A percentile compares a stretch with the other conserved stretches of the same genome.
These are phyloP conservation scores for Escarpia spicata DNA, from an alignment of 2,888 invertebrate genomes.

Conservation along the genomic window DNA sequence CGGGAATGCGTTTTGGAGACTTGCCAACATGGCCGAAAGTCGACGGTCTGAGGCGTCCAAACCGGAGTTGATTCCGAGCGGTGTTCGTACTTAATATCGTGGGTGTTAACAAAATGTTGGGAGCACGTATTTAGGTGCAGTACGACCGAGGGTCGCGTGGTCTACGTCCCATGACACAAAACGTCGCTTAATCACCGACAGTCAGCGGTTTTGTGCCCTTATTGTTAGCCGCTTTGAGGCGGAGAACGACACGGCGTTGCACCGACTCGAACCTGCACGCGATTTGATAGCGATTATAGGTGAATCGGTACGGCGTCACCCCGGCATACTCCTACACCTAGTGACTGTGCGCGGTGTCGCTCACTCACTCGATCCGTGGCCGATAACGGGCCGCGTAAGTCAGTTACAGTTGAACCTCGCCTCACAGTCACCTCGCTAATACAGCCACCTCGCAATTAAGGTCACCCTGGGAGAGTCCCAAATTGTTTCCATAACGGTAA, in stretches of 20 bases:
- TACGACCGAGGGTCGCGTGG: not conserved
- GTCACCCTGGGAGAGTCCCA: too few species aligned
- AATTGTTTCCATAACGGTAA: too few species aligned
- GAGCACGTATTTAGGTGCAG: not conserved
- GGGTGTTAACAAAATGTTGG: not conserved
- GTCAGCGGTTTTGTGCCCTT: not conserved
- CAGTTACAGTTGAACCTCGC: too few species aligned
- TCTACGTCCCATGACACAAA: not conserved
- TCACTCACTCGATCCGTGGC: not conserved
- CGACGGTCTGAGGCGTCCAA: too few species aligned
- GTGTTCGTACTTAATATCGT: not conserved
- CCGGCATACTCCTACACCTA: not conserved
- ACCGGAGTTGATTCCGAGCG: not conserved
- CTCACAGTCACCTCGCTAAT: too few species aligned
- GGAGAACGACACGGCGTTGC: not conserved
- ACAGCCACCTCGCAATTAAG: too few species aligned
- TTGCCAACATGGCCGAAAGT: too few species aligned
- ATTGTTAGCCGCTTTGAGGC: not conserved
- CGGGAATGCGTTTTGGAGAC: too few species aligned
- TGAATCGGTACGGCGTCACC: not conserved
- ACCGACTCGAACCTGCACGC: not conserved
- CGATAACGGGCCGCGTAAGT: too few species aligned
- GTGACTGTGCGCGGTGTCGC: not conserved
- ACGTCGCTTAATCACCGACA: not conserved
- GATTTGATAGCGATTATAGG: not conserved